Conservation (phyloP, 2,888 invertebrate genomes). For the Nasonia oneida region DNA sequence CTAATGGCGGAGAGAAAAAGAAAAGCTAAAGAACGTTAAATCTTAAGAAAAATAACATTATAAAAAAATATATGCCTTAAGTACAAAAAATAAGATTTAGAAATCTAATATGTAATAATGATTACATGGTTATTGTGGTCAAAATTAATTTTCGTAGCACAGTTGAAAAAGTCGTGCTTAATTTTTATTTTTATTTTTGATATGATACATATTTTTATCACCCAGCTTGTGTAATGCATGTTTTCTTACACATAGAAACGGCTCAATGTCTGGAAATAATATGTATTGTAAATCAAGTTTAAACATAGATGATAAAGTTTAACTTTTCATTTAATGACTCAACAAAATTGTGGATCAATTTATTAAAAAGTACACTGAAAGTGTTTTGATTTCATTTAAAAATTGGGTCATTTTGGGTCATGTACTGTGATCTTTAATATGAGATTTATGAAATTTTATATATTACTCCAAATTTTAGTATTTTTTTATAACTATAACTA, state of each 20-base stretch:
- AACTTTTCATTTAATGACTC: background rate
- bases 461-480: background rate
- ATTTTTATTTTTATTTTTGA: conserved; percentile 22
- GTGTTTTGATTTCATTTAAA: background rate
- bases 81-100: conserved; percentile 63
- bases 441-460: background rate
- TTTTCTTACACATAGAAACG: background rate
- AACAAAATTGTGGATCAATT: background rate
- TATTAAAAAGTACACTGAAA: background rate
- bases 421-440: background rate
- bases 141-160: conserved; percentile 50
- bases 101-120: conserved; percentile 58
- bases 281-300: conserved; percentile 1
- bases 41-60: conserved; percentile 54
- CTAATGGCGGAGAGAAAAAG: conserved; percentile 41
- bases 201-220: conserved; percentile 39
- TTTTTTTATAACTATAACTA: conserved; percentile 8
- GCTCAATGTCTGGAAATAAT: conserved; percentile 17
- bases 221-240: background rate
- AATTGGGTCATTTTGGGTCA: background rate
- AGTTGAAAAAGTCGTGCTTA: conserved; percentile 20
- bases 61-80: conserved; percentile 61
- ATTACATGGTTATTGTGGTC: conserved; percentile 51
- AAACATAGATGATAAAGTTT: conserved; percentile 18
- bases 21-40: conserved; percentile 53